Base-by-base conservation (phyloP, 2,797 vertebrate genomes). In the Holocentrus rufus region DNA sequence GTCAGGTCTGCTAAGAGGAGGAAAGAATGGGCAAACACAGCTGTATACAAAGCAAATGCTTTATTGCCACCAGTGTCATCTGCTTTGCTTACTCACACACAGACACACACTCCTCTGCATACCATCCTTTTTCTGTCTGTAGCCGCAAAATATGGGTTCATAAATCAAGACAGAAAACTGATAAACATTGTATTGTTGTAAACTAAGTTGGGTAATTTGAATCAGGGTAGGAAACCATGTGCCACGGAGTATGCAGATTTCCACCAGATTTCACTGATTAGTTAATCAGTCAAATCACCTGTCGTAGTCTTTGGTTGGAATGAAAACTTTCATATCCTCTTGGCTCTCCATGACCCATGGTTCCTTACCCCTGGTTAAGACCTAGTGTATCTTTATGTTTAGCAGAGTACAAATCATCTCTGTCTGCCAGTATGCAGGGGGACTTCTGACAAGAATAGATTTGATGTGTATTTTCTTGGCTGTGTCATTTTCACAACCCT, bases 161-260 rank as follows among this genome's bases (percentile, higher is more conserved):
- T 89, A 86, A 85, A 89, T 88, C 82, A 88, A 58, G 75, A 52
- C 69, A 63, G 58, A 27, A 49, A 85, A 62, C 69, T 68, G 71
- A 89, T 87, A 80, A 86, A 85, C 85, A 88, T 82, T 15, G 34
- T 50, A 42, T 57, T 82, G 74, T 69, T 84, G 63, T 82, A 82
- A 83, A 73, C 70, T 71, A 70, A 79, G 65, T 65, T 68, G 74
- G 81, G 25, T 27, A 27, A 27, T 27, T 27, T 27, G 25, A 4
- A 27, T 27, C 25, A 27, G 25, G 25, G 4, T 27, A 27, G 25
- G 25, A 27, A 27, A 27, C 25, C 25, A 27, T 27, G 25, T 27
- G 25, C 25, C 25, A 27, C 4, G 25, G 25, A 27, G 25, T 27
- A 27, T 2, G 25, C 25, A 27, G 25, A 27, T 27, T 27, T 27